Conservation (phyloP, 64 coral and sea anemone species). For the Pachyseris speciosa region DNA sequence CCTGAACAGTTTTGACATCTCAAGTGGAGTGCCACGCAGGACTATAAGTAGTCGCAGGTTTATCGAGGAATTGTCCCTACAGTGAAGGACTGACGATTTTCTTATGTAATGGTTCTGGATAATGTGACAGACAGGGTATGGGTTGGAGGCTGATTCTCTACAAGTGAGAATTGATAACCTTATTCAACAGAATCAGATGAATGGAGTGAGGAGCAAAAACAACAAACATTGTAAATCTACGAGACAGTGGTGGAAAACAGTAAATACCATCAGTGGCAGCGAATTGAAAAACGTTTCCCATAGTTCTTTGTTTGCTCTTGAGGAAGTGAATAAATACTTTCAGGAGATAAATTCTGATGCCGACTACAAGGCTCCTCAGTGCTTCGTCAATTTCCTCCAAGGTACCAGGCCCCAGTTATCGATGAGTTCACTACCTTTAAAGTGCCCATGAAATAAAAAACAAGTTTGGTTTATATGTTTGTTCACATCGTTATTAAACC, state of each 20-base stretch:
- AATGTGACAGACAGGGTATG: conserved; percentile 9
- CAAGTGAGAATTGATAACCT: conserved; percentile 44
- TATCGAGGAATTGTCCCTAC: too few relatives aligned
- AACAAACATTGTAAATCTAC: conserved; percentile 9
- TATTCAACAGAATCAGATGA: conserved; percentile 59
- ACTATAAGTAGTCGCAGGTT: too few relatives aligned
- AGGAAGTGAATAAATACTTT: conserved; percentile 55
- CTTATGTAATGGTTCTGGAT: too few relatives aligned
- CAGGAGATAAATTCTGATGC: conserved; percentile 54
- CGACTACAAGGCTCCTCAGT: conserved; percentile 20
- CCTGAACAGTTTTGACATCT: too few relatives aligned
- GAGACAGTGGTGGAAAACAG: conserved; percentile 52
- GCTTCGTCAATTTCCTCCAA: too few relatives aligned
- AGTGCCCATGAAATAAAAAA: too few relatives aligned
- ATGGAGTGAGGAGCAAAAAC: conserved; percentile 47
- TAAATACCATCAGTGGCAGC: conserved; percentile 55
- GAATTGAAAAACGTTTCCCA: conserved; percentile 4
- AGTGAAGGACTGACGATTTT: too few relatives aligned
- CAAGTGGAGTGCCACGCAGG: too few relatives aligned
- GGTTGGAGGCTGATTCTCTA: conserved; percentile 9
- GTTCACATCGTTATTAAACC: too few relatives aligned
- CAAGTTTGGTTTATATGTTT: too few relatives aligned
- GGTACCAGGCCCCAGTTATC: too few relatives aligned
- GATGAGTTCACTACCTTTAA: background rate
- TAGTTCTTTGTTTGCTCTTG: conserved; percentile 35